Conservation (phyloP, 2,113 vertebrate species). For the Eulemur macaco region DNA sequence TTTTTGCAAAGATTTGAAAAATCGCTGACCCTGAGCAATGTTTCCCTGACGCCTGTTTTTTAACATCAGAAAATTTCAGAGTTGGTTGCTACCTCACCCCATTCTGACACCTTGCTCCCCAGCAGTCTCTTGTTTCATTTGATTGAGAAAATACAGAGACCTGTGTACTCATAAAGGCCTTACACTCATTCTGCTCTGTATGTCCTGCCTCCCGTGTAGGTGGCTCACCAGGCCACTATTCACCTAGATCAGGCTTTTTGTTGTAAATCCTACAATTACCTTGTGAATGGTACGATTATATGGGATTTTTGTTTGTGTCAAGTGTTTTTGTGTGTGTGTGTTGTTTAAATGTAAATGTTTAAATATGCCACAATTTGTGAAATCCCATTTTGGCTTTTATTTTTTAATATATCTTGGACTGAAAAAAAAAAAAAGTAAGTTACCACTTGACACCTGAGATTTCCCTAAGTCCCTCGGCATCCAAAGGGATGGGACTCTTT, state of each 20-base stretch:
- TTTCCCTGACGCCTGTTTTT: neutral
- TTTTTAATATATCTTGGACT: neutral
- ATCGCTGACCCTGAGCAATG: neutral
- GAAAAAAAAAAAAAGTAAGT: neutral
- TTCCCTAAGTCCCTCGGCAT: neutral
- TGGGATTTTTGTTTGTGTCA: neutral
- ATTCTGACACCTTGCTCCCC: neutral
- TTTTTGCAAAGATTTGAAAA: neutral
- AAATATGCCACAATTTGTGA: neutral
- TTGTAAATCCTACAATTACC: slow-evolving; percentile 35
- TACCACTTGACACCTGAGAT: neutral
- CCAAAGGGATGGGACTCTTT: neutral
- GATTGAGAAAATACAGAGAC: neutral
- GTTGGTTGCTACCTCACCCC: neutral
- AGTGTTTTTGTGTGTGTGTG: neutral
- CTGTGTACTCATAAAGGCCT: neutral
- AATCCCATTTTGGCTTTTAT: neutral
- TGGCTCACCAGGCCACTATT: neutral
- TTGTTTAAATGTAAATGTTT: slow-evolving; percentile 38
- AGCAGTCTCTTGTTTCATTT: neutral
- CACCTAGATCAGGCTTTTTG: neutral
- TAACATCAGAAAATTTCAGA: neutral
- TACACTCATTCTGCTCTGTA: neutral
- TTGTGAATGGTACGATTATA: neutral
- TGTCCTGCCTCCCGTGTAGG: neutral